Percentiles rank a stretch among this genome's conserved stretches.
phyloP scores from a whole-genome alignment of 2,113 vertebrate genomes.

The Oreochromis aureus region DNA sequence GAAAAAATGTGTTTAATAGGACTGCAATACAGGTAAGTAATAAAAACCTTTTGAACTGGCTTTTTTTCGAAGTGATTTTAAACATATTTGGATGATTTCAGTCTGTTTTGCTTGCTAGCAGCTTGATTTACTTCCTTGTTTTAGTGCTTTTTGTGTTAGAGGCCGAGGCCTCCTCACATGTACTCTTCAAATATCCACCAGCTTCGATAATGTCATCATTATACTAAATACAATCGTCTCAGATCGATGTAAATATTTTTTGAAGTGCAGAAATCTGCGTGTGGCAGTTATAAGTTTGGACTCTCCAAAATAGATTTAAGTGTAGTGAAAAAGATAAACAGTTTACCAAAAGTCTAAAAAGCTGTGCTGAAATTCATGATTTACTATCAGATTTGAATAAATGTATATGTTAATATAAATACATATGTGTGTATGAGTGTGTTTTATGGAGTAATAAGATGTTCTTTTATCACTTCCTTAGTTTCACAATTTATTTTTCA shows the following conservation, averaged over 20 bases:
- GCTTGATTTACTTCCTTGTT: neutral
- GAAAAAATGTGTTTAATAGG: neutral
- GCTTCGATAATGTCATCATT: neutral
- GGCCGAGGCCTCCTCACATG: neutral
- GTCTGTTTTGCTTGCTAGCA: neutral
- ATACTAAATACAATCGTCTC: neutral
- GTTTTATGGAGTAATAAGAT: neutral
- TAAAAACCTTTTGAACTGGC: neutral
- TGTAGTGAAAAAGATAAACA: neutral
- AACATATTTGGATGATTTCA: neutral
- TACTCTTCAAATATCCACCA: neutral
- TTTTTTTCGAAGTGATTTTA: neutral
- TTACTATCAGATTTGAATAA: rapidly evolving
- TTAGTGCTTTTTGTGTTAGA: neutral
- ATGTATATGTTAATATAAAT: neutral
- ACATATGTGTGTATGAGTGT: neutral
- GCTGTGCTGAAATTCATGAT: neutral
- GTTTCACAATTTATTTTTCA: neutral
- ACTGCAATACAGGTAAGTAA: neutral
- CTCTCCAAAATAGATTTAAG: neutral
- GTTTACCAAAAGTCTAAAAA: neutral
- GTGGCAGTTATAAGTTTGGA: neutral
- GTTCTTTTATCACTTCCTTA: neutral
- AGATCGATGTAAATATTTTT: rapidly evolving
- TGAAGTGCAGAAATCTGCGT: neutral